phyloP scores from a whole-genome alignment of 2,113 vertebrate species.

The Dolichallabes microphthalmus region DNA sequence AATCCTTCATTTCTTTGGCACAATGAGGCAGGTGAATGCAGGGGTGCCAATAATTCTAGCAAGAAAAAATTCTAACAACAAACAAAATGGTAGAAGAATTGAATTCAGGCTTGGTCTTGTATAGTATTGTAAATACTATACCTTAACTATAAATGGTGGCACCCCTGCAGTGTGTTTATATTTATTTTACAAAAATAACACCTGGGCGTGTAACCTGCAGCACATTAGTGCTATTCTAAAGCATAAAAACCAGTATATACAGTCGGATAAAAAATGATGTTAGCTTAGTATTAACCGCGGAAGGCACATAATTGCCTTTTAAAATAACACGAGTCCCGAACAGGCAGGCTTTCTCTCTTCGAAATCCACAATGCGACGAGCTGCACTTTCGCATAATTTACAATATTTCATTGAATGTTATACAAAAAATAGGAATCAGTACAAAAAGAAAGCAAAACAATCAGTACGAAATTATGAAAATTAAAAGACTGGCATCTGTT shows the following conservation, averaged over 20 bases:
- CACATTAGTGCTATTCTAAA: not conserved
- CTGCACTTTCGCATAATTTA: conserved; percentile 36
- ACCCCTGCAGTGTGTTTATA: not conserved
- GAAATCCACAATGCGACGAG: not conserved
- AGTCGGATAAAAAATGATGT: conserved; percentile 11
- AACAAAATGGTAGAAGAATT: not conserved
- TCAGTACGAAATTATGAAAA: conserved; percentile 49
- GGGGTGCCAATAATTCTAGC: not conserved
- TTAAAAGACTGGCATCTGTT: conserved; percentile 26
- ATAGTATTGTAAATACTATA: not conserved
- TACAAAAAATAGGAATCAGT: conserved; percentile 22
- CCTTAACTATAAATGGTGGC: not conserved
- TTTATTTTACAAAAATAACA: not conserved
- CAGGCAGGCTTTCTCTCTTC: not conserved
- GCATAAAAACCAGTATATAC: conserved; percentile 12
- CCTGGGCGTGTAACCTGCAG: not conserved
- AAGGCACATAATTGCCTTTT: conserved; percentile 8
- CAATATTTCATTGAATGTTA: conserved; percentile 61
- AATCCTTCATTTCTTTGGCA: conserved; percentile 6
- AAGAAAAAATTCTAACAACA: not conserved
- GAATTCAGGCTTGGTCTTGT: not conserved
- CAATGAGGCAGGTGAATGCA: not conserved
- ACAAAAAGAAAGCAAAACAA: conserved; percentile 54
- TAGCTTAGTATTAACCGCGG: not conserved
- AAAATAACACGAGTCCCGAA: not conserved